Base-by-base conservation (phyloP, 2,113 vertebrate species). In the Thalassarche chlororhynchos region DNA sequence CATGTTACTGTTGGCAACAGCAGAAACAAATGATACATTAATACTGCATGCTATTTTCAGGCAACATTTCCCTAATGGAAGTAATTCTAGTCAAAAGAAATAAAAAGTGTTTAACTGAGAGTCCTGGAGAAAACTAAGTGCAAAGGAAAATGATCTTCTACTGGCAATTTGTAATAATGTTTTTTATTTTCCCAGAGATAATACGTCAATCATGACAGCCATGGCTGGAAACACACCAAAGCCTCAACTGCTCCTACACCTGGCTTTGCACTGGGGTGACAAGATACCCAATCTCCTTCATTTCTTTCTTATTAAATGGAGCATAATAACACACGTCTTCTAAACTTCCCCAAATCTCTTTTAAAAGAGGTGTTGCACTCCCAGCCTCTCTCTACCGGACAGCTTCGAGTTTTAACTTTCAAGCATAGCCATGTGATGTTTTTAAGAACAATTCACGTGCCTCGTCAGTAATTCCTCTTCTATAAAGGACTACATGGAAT, bases 1-100 rank as follows among this genome's bases (percentile, higher is more conserved):
- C n/a, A 11, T 4, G 90, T 93, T 91, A 85, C 81, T 94, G 82
- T 69, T 97, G 94, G 97, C 94, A 97, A 94, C 92, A 71, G 72
- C 88, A 87, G 76, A 97, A 93, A 96, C 83, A 93, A 95, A 83
- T 26, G 69, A 65, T 36, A 71, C 68, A 54, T 70, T 86, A 92
- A 92, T 89, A 75, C 38, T 78, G 64, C 47, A 34, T 25, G 46
- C 46, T 89, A 75, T 78, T 92, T 93, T 47, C 80, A 94, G 90
- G 38, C 42, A 92, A 70, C 47, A 51, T 84, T 75, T 77, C 71
- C 47, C 79, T 64, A 66, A 86, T 64, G 38, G 75, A 88, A 94
- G 42, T 34, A 84, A 90, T 80, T 68, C 78, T 18, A 94, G 78
- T 64, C 61, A 57, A 84, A 91, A 85, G 87, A 86, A 90, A 87